phyloP scores from a whole-genome alignment of 1,140 invertebrate species.

The Mactra quadrangularis region DNA sequence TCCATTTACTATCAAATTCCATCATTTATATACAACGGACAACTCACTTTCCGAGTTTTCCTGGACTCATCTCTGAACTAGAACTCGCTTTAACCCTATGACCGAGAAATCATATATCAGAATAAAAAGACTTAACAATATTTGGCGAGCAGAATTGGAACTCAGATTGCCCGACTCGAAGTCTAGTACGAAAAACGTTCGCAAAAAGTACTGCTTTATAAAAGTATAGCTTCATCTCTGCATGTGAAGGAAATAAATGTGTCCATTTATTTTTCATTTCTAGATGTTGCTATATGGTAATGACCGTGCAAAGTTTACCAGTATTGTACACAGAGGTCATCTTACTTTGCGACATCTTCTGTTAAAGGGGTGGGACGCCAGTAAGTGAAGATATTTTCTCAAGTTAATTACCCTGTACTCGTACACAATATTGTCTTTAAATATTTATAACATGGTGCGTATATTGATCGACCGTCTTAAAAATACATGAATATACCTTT shows the following conservation, averaged over 20 bases:
- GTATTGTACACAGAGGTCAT: background rate
- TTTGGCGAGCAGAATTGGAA: background rate
- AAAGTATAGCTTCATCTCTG: too few species aligned
- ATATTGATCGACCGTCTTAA: too few species aligned
- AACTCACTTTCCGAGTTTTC: background rate
- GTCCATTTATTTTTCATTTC: background rate
- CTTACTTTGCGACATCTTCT: slow-evolving; percentile 23
- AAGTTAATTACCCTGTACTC: too few species aligned
- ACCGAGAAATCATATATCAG: background rate
- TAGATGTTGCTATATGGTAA: slow-evolving; percentile 24
- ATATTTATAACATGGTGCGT: too few species aligned
- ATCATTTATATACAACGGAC: background rate
- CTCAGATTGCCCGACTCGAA: background rate
- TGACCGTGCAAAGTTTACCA: slow-evolving; percentile 4
- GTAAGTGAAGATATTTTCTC: slow-evolving; percentile 3
- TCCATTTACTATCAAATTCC: background rate
- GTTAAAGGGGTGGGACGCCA: slow-evolving; percentile 20
- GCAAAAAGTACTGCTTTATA: too few species aligned
- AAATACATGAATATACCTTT: too few species aligned
- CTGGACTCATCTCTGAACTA: background rate
- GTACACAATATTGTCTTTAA: too few species aligned
- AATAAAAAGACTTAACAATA: background rate
- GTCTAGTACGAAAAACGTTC: too few species aligned
- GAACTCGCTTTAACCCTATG: background rate
- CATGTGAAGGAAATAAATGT: too few species aligned